Base-by-base conservation (phyloP, 2,888 invertebrate species). In the Dolomedes plantarius region DNA sequence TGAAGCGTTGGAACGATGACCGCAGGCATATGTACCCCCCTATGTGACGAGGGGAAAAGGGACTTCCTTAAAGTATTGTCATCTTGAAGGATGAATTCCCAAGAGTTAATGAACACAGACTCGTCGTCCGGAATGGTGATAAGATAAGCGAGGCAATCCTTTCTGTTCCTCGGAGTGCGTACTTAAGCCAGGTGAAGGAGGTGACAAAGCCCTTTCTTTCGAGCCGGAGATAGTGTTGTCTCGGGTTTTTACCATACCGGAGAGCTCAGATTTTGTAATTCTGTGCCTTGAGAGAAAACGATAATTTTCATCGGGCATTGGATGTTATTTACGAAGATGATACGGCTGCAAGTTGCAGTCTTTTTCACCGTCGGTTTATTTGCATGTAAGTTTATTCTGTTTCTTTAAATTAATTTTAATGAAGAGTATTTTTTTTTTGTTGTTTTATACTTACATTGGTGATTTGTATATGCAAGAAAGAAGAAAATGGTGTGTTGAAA, bases 351-450 rank as follows among this genome's bases (percentile, higher is more conserved):
- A 2, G 11, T 72, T 3, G 72, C 83, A 29, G 67, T 77, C 13
- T 28, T 71, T 13, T 23, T 77, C 28, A 6, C 65, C 16, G 29
- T 72, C 23, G 46, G 19, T 27, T 56, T 83, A 0, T 27, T 83
- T 16, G 27, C 65, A 72, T 77, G 83, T 83, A 77, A 19, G 76
- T 81, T 9, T n/a, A n/a, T n/a, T n/a, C n/a, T n/a, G n/a, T n/a
- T n/a, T n/a, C n/a, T n/a, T n/a, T n/a, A n/a, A n/a, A n/a, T n/a
- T n/a, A n/a, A n/a, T n/a, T n/a, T n/a, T n/a, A n/a, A n/a, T n/a
- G n/a, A n/a, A n/a, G n/a, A n/a, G n/a, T n/a, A n/a, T n/a, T n/a
- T n/a, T n/a, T n/a, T n/a, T n/a, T n/a, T n/a, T n/a, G n/a, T n/a
- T n/a, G n/a, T n/a, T n/a, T n/a, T n/a, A n/a, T n/a, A n/a, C n/a